Base-by-base conservation (phyloP, 1,140 invertebrate genomes). In the Brachionus plicatilis region DNA sequence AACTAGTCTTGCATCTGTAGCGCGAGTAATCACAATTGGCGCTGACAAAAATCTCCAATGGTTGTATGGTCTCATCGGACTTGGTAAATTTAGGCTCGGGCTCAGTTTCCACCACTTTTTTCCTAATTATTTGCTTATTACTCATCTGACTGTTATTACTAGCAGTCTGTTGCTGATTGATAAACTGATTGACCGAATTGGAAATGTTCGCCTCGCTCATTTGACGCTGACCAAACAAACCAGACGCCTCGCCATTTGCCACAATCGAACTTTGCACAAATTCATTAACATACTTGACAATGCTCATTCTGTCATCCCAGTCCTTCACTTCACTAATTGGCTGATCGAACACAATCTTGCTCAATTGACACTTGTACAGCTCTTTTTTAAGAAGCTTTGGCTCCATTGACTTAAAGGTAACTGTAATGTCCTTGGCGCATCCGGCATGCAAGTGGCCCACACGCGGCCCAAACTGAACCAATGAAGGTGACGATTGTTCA, bases 281-380 rank as follows among this genome's bases (percentile, higher is more conserved):
- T 12, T 88, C 84, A 83, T 89, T 88, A 1, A 89, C 86, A 89
- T 89, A 90, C 83, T 89, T 88, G 0, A 90, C 88, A 8, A 87
- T 87, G 53, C 86, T 86, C 29, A 89, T 87, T 33, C 88, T 85
- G 79, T 90, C 89, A 86, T 90, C 89, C 89, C 89, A 90, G 85
- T 90, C 88, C 12, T 76, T 85, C 27, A 87, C 86, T 86, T 88
- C 86, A 53, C 87, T 86, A n/a, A 85, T 72, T n/a, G 87, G 87
- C 84, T 88, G 88, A 33, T 88, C 87, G 86, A 89, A 90, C 8
- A 86, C 88, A 72, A 90, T 89, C 84, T 89, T 89, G 65, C 85
- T 86, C 8, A 90, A 85, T 68, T 85, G 86, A 85, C 89, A 90
- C 1, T 84, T 79, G 7, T 89, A 84, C 0, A 85, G 60, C 7